Evolutionary conservation across 2,113 vertebrate species (phyloP).

Genomic region (Nestor notabilis): DNA sequence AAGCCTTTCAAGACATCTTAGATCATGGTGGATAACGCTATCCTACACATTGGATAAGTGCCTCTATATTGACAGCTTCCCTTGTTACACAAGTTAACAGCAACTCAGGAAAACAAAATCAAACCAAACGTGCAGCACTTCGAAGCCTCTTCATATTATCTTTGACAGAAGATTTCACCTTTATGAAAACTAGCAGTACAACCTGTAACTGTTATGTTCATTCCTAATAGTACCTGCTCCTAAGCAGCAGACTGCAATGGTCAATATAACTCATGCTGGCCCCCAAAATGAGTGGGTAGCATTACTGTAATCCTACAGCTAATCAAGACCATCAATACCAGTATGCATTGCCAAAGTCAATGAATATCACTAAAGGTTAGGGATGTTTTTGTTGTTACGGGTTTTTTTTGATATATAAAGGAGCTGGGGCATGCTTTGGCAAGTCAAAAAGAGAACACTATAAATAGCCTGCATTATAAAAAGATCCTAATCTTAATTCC

Average conservation of each 20-base stretch:
- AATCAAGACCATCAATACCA: slow-evolving; percentile 37
- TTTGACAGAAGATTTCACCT: not conserved
- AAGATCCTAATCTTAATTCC: slow-evolving; percentile 68
- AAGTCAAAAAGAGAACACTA: slow-evolving; percentile 51
- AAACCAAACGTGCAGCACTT: not conserved
- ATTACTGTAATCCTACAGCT: slow-evolving; percentile 44
- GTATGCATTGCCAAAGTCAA: slow-evolving; percentile 11
- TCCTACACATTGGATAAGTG: slow-evolving; percentile 28
- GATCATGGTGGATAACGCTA: not conserved
- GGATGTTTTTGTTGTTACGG: not conserved
- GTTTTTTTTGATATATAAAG: slow-evolving; percentile 12
- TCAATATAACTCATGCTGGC: not conserved
- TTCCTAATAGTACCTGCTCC: not conserved
- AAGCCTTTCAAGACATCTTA: slow-evolving; percentile 57
- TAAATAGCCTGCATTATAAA: slow-evolving; percentile 52
- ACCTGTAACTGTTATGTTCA: not conserved
- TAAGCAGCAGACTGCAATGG: not conserved
- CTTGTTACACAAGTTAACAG: slow-evolving; percentile 1
- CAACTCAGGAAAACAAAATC: slow-evolving; percentile 52
- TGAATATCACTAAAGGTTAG: slow-evolving; percentile 25
- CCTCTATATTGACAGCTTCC: slow-evolving; percentile 16
- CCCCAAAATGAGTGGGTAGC: slow-evolving; percentile 14
- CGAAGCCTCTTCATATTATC: not conserved
- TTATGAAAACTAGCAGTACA: not conserved
- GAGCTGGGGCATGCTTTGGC: slow-evolving; percentile 30